Base-by-base conservation (phyloP, 53 echinoderm and acorn worm species). In the Stichopus horrens region DNA sequence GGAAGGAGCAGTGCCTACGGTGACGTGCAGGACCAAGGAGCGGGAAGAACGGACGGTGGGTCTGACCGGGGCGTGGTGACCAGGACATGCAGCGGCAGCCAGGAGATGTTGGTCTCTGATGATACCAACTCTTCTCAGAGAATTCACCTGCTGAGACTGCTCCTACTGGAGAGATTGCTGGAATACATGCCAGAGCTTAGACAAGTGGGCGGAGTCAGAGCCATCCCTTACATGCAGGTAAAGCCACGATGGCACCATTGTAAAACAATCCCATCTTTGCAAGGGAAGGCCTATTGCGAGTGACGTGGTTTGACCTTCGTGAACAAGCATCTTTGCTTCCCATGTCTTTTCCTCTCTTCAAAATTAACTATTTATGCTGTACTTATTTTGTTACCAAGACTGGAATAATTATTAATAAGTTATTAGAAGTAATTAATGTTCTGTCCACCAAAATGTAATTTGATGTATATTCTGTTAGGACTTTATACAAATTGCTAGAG, bases 211-310 rank as follows among this genome's bases (percentile, higher is more conserved):
- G 98, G 98, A 55, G 97, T 97, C 71, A 88, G 98, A 10, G 98
- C 98, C 66, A 97, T 97, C 66, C 98, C 95, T 88, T 96, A 95
- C 83, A 96, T 96, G 96, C 96, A 96, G 96, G 96, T 96, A 88
- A 76, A 91, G 86, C 20, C 65, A 23, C 8, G 71, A 52, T n/a
- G 66, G 18, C 1, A 21, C 0, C 21, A 51, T 86, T 86, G 21
- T 21, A 6, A 19, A 9, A 21, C 1, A 14, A 76, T 76, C 52
- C n/a, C 51, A 67, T 11, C 68, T 4, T 0, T 11, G 68, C 0
- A 55, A 74, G 53, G 5, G 68, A 68, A 67, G 59, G 77, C 54
- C 0, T 23, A 86, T 75, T 78, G 76, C 4, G 16, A 21, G 20
- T 2, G 37, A 37, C 1, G 37, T 37, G 37, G 0, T 37, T 1